A percentile compares a stretch with the other conserved stretches of the same genome.
phyloP scores from a whole-genome alignment of 64 coral and sea anemone genomes.

The Trachythela sp. region DNA sequence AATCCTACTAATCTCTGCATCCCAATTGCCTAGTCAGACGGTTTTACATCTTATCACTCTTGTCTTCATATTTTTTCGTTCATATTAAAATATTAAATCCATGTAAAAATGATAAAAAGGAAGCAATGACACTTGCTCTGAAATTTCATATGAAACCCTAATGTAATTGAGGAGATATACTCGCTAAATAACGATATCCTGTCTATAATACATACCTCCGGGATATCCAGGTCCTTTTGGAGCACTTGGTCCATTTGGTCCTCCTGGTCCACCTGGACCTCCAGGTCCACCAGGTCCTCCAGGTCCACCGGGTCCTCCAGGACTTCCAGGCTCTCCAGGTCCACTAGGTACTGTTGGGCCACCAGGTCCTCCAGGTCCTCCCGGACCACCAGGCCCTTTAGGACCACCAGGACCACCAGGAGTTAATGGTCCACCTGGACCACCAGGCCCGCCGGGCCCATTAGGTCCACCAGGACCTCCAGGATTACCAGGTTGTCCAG shows the following conservation, averaged over 20 bases:
- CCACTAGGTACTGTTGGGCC: background rate
- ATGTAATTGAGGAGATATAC: no score
- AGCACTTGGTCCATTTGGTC: background rate
- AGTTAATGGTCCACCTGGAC: background rate
- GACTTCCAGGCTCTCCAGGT: background rate
- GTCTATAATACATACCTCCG: slow-evolving; percentile 16
- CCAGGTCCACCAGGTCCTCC: slow-evolving; percentile 7
- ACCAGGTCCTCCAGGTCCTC: background rate
- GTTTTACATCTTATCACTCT: no score
- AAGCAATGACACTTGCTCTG: no score
- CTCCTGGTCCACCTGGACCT: slow-evolving; percentile 21
- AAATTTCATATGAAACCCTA: no score
- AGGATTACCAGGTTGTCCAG: background rate
- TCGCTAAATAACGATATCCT: no score
- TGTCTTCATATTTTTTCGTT: no score
- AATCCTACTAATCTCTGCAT: no score
- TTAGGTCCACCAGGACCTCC: background rate
- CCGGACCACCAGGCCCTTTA: background rate
- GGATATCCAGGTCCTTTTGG: slow-evolving; percentile 21
- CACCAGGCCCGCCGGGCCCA: background rate
- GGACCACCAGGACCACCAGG: background rate
- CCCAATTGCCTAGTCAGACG: no score
- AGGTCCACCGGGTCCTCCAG: background rate
- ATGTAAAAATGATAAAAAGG: no score
- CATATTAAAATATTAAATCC: no score